These are phyloP conservation scores for Clarias platycephalus DNA, from an alignment of 2,797 vertebrate genomes.

Conservation along the genomic window DNA sequence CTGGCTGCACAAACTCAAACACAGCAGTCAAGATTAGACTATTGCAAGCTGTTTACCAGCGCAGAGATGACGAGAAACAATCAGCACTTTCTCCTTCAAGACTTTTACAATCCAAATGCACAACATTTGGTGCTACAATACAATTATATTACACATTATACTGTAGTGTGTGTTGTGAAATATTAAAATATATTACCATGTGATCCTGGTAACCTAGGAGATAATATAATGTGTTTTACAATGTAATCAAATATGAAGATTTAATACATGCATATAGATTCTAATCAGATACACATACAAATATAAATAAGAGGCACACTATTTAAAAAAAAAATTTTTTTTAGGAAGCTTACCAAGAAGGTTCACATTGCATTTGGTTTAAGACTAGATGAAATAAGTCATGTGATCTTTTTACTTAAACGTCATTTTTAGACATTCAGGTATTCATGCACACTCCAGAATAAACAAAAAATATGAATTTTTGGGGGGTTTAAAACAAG, in stretches of 20 bases:
- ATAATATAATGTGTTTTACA: not conserved
- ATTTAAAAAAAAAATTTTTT: too few species aligned
- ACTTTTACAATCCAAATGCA: not conserved
- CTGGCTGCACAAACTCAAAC: constrained; percentile 50
- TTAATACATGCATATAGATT: not conserved
- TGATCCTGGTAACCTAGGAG: not conserved
- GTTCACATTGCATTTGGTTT: not conserved
- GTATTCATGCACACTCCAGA: too few species aligned
- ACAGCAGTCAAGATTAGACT: constrained; percentile 20
- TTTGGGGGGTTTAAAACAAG: too few species aligned
- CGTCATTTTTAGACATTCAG: too few species aligned
- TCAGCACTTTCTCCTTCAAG: constrained; percentile 27
- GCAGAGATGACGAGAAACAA: constrained; percentile 43
- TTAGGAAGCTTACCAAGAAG: not conserved
- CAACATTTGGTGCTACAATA: not conserved
- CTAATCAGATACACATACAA: not conserved
- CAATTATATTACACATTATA: not conserved
- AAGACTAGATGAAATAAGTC: not conserved
- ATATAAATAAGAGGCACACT: not conserved
- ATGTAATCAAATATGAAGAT: not conserved
- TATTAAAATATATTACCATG: not conserved
- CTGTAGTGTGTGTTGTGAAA: not conserved
- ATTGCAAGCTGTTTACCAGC: constrained; percentile 46
- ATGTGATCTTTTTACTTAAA: not conserved
- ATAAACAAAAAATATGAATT: too few species aligned